Conservation (phyloP, 2,888 invertebrate genomes). For the Sphecodes monilicornis region DNA sequence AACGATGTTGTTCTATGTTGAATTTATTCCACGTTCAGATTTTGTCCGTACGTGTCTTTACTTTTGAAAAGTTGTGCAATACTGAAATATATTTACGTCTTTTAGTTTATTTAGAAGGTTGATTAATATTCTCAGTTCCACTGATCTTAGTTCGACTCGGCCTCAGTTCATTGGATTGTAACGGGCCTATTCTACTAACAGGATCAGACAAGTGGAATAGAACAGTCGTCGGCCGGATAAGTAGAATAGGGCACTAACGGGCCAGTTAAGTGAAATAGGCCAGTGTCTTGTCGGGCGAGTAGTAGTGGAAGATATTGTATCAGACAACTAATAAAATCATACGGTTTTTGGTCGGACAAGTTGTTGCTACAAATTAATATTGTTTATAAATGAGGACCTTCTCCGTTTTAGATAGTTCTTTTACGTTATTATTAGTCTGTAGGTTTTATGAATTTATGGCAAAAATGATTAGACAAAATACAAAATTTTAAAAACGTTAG, state of each 20-base stretch:
- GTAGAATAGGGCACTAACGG: background rate
- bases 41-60: background rate
- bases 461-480: too few species aligned
- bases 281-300: background rate
- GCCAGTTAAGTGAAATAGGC: background rate
- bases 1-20: background rate
- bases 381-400: too few species aligned
- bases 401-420: too few species aligned
- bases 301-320: background rate
- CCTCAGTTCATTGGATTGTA: background rate
- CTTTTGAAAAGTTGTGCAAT: too few species aligned
- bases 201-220: background rate
- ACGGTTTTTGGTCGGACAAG: background rate
- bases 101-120: too few species aligned
- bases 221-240: background rate
- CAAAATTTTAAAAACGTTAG: too few species aligned
- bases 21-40: background rate
- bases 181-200: background rate
- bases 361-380: too few species aligned
- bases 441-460: too few species aligned
- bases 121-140: too few species aligned
- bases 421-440: too few species aligned
- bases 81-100: too few species aligned
- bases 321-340: background rate
- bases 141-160: too few species aligned